A percentile compares a stretch with the other conserved stretches of the same genome.
Conservation (phyloP, 2,888 invertebrate species). For the Hirtodrosophila histrioides region DNA sequence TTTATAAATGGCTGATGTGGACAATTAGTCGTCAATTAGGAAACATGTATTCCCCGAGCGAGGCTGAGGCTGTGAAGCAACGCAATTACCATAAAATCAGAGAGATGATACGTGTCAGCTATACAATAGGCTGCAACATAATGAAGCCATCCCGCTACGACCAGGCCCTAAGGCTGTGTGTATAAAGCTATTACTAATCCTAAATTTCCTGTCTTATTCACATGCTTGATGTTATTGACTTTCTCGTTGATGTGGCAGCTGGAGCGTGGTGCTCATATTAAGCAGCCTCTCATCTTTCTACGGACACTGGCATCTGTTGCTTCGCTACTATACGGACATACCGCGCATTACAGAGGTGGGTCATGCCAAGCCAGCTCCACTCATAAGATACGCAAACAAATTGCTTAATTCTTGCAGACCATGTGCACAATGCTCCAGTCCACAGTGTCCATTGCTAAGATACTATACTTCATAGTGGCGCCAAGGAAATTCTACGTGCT, state of each 20-base stretch:
- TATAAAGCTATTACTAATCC: background rate
- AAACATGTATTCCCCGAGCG: slow-evolving; percentile 61
- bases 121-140: slow-evolving; percentile 71
- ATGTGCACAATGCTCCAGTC: slow-evolving; percentile 64
- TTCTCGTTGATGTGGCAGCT: slow-evolving; percentile 32
- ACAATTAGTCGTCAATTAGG: slow-evolving; percentile 58
- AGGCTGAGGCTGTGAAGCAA: slow-evolving; percentile 44
- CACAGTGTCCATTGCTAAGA: slow-evolving; percentile 59
- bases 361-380: background rate
- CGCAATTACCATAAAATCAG: slow-evolving; percentile 65
- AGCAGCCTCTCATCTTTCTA: slow-evolving; percentile 60
- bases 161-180: slow-evolving; percentile 57
- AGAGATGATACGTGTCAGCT: slow-evolving; percentile 64
- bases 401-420: slow-evolving; percentile 48
- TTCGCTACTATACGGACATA: slow-evolving; percentile 56
- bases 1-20: slow-evolving; percentile 16
- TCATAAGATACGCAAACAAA: slow-evolving; percentile 28
- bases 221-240: background rate
- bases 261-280: slow-evolving; percentile 60
- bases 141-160: slow-evolving; percentile 53
- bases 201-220: background rate
- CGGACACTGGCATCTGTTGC: slow-evolving; percentile 63
- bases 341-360: slow-evolving; percentile 69
- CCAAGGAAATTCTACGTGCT: slow-evolving; percentile 64
- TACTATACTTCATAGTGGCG: slow-evolving; percentile 65